phyloP scores from a whole-genome alignment of 2,797 vertebrate genomes.

The Eremophila alpestris region DNA sequence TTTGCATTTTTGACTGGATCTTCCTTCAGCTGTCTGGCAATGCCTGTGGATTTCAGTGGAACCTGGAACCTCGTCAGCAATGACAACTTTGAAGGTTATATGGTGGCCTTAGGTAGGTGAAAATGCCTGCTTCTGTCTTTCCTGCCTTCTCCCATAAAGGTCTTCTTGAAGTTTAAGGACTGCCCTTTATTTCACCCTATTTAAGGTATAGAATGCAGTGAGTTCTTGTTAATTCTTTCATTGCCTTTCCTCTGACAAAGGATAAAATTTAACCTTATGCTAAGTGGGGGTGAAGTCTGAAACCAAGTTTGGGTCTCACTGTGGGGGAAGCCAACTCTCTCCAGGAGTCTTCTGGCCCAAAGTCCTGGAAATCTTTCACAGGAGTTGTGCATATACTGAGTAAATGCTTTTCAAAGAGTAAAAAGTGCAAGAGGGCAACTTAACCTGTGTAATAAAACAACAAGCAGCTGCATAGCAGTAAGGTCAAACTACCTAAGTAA shows the following conservation, averaged over 20 bases:
- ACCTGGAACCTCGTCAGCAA: slow-evolving; percentile 87
- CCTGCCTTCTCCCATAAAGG: not conserved
- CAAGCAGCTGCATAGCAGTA: not conserved
- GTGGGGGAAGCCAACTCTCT: not conserved
- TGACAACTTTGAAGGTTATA: slow-evolving; percentile 85
- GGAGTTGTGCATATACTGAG: not conserved
- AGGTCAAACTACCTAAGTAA: not conserved
- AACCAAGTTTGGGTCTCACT: not conserved
- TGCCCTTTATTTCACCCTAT: not conserved
- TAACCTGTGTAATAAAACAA: not conserved
- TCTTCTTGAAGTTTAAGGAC: not conserved
- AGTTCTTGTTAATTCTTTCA: not conserved
- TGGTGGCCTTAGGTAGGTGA: slow-evolving; percentile 85
- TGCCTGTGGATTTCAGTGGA: slow-evolving; percentile 84
- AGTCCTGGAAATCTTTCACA: not conserved
- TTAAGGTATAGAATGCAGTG: not conserved
- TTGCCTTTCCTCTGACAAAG: not conserved
- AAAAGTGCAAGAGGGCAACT: not conserved
- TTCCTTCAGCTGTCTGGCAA: not conserved
- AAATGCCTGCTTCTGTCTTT: not conserved
- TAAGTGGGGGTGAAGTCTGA: not conserved
- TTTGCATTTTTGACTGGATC: not conserved
- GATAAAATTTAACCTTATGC: not conserved
- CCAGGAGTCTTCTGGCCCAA: not conserved
- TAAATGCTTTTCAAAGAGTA: not conserved